A percentile compares a stretch with the other conserved stretches of the same genome.
Conservation (phyloP, 2,113 vertebrate species). For the Anseranas semipalmata region DNA sequence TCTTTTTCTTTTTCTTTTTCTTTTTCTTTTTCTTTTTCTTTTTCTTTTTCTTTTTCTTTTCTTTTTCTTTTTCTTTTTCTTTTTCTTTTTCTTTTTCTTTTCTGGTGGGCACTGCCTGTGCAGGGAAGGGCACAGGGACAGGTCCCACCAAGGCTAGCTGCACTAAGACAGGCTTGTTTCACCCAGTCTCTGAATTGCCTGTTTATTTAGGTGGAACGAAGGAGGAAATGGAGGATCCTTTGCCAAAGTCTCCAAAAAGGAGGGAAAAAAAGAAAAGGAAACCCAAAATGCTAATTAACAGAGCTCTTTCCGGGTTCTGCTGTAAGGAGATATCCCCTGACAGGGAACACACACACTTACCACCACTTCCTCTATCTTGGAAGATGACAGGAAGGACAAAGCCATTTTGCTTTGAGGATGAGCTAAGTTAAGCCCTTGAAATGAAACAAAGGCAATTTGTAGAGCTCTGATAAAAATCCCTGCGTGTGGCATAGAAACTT, state of each 20-base stretch:
- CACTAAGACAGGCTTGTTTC: not conserved
- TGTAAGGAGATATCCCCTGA: not conserved
- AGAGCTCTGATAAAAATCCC: slow-evolving; percentile 23
- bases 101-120: too few species aligned
- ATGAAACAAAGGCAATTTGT: slow-evolving; percentile 34
- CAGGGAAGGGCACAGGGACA: rapidly evolving
- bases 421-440: slow-evolving; percentile 38
- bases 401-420: slow-evolving; percentile 42
- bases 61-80: not conserved
- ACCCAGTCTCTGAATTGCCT: not conserved
- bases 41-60: not conserved
- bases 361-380: slow-evolving; percentile 8
- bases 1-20: not conserved
- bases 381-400: slow-evolving; percentile 44
- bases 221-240: not conserved
- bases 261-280: not conserved
- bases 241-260: slow-evolving; percentile 10
- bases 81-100: not conserved
- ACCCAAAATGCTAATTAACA: slow-evolving; percentile 1
- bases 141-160: not conserved
- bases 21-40: not conserved
- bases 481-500: not conserved
- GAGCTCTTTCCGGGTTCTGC: not conserved
- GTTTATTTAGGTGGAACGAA: slow-evolving; percentile 19
- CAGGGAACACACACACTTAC: not conserved